These are phyloP conservation scores for Amphipyra tragopoginis DNA, from an alignment of 2,888 invertebrate species.

Conservation along the genomic window DNA sequence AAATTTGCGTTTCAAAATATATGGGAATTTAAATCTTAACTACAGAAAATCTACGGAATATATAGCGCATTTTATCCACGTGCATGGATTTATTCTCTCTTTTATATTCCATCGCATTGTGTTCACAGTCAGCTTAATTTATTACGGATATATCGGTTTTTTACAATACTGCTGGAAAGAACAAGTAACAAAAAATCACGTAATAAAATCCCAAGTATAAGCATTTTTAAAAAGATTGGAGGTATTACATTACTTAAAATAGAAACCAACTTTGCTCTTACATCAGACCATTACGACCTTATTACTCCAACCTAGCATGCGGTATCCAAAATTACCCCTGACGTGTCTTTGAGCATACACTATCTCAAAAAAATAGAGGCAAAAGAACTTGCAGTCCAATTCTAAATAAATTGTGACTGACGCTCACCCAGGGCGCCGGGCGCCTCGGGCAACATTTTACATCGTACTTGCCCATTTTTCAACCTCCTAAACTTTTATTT, in stretches of 20 bases:
- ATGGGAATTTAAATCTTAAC: too few relatives aligned
- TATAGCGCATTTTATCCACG: constrained; percentile 5
- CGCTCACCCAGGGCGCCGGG: constrained; percentile 1
- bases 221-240: too few relatives aligned
- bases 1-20: too few relatives aligned
- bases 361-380: constrained; percentile 20
- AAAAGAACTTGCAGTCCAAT: constrained; percentile 13
- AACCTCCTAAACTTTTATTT: constrained; percentile 53
- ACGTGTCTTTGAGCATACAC: constrained; percentile 17
- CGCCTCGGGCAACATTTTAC: constrained; percentile 31
- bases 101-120: constrained; percentile 24
- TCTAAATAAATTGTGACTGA: constrained; percentile 30
- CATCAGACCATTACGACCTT: not conserved
- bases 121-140: constrained; percentile 22
- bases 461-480: constrained; percentile 43
- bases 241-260: too few relatives aligned
- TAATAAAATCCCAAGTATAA: too few relatives aligned
- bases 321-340: constrained; percentile 6
- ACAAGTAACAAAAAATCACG: not conserved
- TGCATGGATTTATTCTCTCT: constrained; percentile 12
- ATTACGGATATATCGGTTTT: constrained; percentile 27
- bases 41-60: constrained; percentile 3
- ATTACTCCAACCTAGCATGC: not conserved
- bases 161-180: constrained; percentile 1
- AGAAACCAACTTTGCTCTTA: too few relatives aligned